Evolutionary conservation across 2,797 vertebrate genomes (phyloP), one percentile per base, ranked within the genome.

Genomic region (Onychomys leucogaster): DNA sequence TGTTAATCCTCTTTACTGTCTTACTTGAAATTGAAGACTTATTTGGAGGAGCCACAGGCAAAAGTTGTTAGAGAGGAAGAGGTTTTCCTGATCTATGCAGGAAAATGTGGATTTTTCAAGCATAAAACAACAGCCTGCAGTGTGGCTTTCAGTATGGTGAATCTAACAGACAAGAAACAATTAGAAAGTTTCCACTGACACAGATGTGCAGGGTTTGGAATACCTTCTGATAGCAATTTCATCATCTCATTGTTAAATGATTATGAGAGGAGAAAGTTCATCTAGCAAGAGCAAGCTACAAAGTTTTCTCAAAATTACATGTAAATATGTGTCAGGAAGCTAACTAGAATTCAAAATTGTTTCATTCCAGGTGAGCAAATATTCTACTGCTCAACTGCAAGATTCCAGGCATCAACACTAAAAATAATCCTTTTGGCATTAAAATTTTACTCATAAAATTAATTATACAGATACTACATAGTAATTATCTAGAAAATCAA

Each of bases 331-430:
- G 41, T 88, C n/a, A 92, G 27, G 76, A 63, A 69, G 90, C 84
- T 86, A 95, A 91, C 27, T 75, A 46, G 34, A 94, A 93, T 83
- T 94, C 85, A 93, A 93, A 88, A 76, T 76, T 16, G 83, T 76
- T 78, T 94, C 84, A 49, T 80, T 49, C 55, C 5, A 78, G 16
- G 67, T 82, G 13, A 91, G n/a, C 49, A 78, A 71, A 94, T 89
- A 75, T 61, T 65, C 49, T 92, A 29, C 13, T 89, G 1, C 12
- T 94, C 63, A 73, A 49, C 81, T 41, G 80, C 14, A 93, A 46
- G 63, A 57, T 85, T 49, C 89, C 19, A 82, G 41, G 59, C 65
- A 17, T 2, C 52, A 88, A 87, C 21, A 92, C 0, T 55, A 3
- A 37, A 87, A 73, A 73, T 37, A 57, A 17, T 77, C 55, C 6